Conservation (phyloP, 2,888 invertebrate genomes). For the Oxycera nigricornis region DNA sequence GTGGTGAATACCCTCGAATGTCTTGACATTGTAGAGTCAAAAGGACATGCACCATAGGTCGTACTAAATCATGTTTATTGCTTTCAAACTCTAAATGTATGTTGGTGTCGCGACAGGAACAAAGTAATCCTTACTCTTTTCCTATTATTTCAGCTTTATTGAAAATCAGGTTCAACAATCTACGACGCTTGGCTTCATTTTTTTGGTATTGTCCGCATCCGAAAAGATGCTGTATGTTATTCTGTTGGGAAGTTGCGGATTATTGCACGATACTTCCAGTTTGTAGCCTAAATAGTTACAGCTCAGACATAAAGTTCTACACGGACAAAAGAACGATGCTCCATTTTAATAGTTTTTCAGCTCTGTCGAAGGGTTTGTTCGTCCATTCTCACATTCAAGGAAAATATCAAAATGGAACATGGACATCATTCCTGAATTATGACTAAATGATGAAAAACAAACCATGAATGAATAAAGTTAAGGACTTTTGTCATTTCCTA, state of each 20-base stretch:
- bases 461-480: too few species aligned
- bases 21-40: not conserved
- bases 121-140: not conserved
- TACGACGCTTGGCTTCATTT: too few species aligned
- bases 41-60: conserved; percentile 28
- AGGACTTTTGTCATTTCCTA: too few species aligned
- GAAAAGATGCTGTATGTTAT: conserved; percentile 16
- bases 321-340: not conserved
- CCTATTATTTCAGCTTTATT: conserved; percentile 29
- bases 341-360: not conserved
- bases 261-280: not conserved
- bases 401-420: too few species aligned
- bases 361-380: not conserved
- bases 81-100: conserved; percentile 20
- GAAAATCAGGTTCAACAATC: not conserved
- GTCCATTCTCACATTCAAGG: too few species aligned
- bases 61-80: conserved; percentile 33
- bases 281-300: not conserved
- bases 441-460: too few species aligned
- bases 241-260: not conserved
- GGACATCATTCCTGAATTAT: too few species aligned
- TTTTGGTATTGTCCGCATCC: not conserved
- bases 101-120: not conserved
- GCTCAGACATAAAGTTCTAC: not conserved
- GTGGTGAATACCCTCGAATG: not conserved